phyloP scores from a whole-genome alignment of 2,113 vertebrate species.

The Pollachius pollachius region DNA sequence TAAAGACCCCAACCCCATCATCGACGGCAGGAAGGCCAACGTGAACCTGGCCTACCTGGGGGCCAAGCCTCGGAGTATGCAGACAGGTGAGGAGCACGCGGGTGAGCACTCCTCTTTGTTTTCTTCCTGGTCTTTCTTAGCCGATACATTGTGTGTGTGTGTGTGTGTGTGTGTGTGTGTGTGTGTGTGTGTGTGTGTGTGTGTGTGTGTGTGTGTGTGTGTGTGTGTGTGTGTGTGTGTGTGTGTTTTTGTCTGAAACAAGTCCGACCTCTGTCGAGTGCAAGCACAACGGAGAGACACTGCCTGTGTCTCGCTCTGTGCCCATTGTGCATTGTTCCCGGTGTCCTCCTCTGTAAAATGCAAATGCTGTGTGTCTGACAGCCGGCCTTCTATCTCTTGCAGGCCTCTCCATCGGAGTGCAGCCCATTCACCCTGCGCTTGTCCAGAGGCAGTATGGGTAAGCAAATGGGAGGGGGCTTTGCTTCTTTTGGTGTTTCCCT shows the following conservation, averaged over 20 bases:
- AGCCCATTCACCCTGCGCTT: constrained; percentile 91
- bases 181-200: background rate
- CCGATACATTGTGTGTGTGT: constrained; percentile 9
- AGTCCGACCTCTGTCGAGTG: background rate
- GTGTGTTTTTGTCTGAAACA: constrained; percentile 32
- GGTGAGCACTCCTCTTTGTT: background rate
- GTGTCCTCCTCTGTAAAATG: constrained; percentile 71
- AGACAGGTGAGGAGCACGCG: constrained; percentile 80
- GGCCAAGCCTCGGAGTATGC: constrained; percentile 92
- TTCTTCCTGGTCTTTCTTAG: constrained; percentile 13
- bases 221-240: background rate
- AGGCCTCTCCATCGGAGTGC: constrained; percentile 93
- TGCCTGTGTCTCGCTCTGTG: constrained; percentile 40
- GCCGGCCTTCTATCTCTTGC: constrained; percentile 58
- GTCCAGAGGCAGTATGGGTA: constrained; percentile 96
- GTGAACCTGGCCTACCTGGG: constrained; percentile 97
- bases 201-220: background rate
- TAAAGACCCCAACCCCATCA: constrained; percentile 97
- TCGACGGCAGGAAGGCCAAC: constrained; percentile 95
- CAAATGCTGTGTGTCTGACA: constrained; percentile 64
- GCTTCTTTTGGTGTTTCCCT: constrained; percentile 29
- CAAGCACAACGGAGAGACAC: constrained; percentile 1
- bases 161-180: background rate
- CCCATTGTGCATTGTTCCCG: constrained; percentile 68
- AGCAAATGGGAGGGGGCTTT: constrained; percentile 71